phyloP scores from a whole-genome alignment of 1,140 invertebrate species.

The Trachymyrmex septentrionalis region DNA sequence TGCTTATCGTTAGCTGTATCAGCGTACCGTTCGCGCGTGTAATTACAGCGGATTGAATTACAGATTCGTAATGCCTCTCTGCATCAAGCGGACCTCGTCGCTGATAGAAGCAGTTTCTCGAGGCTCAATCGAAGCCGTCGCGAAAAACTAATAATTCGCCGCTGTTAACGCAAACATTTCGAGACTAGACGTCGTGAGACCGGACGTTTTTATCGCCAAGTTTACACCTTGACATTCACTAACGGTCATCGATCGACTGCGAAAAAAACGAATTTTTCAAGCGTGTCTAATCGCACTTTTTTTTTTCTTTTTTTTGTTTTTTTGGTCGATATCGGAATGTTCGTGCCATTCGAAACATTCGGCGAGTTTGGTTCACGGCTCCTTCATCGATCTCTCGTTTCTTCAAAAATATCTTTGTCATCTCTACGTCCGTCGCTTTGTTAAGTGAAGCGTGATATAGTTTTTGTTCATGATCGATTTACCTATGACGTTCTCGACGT shows the following conservation, averaged over 20 bases:
- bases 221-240: conserved; percentile 38
- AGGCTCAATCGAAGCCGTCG: background rate
- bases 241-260: background rate
- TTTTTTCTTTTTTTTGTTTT: background rate
- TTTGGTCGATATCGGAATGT: background rate
- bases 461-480: background rate
- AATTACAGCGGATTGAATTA: conserved; percentile 51
- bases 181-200: background rate
- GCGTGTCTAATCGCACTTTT: conserved; percentile 7
- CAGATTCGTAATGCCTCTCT: conserved; percentile 51
- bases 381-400: background rate
- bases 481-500: conserved; percentile 9
- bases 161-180: conserved; percentile 17
- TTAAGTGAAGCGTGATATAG: background rate
- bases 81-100: background rate
- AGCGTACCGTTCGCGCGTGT: conserved; percentile 32
- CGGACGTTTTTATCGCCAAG: conserved; percentile 19
- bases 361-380: background rate
- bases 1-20: conserved; percentile 40
- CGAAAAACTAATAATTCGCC: background rate
- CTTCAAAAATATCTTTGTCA: conserved; percentile 11
- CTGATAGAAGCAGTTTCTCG: background rate
- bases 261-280: background rate
- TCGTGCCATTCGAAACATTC: background rate
- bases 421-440: background rate